Evolutionary conservation across 2,888 invertebrate genomes (phyloP).

Genomic region (Tetanocera ferruginea): DNA sequence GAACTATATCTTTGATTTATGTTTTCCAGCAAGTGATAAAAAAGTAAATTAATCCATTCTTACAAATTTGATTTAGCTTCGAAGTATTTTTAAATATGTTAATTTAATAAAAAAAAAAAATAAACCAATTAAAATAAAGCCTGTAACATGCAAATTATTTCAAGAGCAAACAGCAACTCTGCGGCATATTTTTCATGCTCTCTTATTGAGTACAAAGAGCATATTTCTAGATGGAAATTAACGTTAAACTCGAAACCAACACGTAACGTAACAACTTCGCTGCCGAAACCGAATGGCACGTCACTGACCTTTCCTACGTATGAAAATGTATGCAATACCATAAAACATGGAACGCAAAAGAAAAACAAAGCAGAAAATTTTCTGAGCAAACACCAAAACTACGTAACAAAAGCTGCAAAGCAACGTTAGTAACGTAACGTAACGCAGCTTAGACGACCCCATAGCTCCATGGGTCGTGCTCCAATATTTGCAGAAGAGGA

Average conservation of each 20-base stretch:
- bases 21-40: too few relatives aligned
- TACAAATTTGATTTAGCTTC: too few relatives aligned
- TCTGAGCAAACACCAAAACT: background rate
- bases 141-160: background rate
- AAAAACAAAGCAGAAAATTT: background rate
- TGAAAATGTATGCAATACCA: background rate
- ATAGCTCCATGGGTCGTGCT: too few relatives aligned
- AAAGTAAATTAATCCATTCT: too few relatives aligned
- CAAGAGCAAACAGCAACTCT: background rate
- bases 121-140: background rate
- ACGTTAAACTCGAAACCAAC: background rate
- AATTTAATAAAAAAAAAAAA: background rate
- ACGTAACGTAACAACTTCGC: background rate
- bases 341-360: too few relatives aligned
- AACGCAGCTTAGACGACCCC: too few relatives aligned
- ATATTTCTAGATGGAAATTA: too few relatives aligned
- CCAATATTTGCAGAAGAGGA: background rate
- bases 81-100: too few relatives aligned
- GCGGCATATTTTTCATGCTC: too few relatives aligned
- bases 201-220: too few relatives aligned
- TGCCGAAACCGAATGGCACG: constrained; percentile 26
- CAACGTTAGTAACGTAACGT: background rate
- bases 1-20: too few relatives aligned
- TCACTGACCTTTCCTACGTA: constrained; percentile 51
- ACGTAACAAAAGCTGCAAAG: background rate